Base-by-base conservation (phyloP, 2,888 invertebrate species). In the Neoitamus cyanurus region DNA sequence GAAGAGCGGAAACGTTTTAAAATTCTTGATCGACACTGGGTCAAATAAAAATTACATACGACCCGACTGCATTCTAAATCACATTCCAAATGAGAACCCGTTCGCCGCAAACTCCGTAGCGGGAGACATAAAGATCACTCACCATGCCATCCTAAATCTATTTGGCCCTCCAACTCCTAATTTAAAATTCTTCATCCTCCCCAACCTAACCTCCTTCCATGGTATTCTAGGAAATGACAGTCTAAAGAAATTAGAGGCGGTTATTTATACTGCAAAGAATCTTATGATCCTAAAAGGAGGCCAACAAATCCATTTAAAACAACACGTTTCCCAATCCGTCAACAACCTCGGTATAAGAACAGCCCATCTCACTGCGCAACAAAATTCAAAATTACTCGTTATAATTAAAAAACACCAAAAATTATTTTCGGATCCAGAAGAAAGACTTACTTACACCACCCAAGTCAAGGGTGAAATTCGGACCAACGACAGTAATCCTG, bases 21-120 rank as follows among this genome's bases (percentile, higher is more conserved):
- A 70, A 70, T 70, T 70, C 20, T 30, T 70, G 30, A 70, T 70
- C n/a, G 70, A 69, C 28, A 69, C 69, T 20, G 69, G 69, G 48
- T 83, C n/a, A n/a, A n/a, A n/a, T n/a, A n/a, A n/a, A n/a, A n/a
- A n/a, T n/a, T n/a, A n/a, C n/a, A n/a, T n/a, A 15, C 48, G 83
- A 83, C 68, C 83, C 4, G n/a, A 72, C 15, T 58, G 78, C 83
- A 36, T 86, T 37, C 20, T 69, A 28, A 69, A 69, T 11, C 69
- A 20, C 20, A 20, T 69, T 5, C 69, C 69, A 28, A 69, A 25
- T 4, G 28, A 69, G 20, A 69, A 69, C 4, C 20, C 69, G 3
- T 69, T 69, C 20, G 7, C 69, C 42, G 84, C 85, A 70, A 84
- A 84, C 42, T 85, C 85, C 9, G 83, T 86, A 13, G 86, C 48